phyloP scores from a whole-genome alignment of 2,113 vertebrate species.

The Fregetta grallaria region DNA sequence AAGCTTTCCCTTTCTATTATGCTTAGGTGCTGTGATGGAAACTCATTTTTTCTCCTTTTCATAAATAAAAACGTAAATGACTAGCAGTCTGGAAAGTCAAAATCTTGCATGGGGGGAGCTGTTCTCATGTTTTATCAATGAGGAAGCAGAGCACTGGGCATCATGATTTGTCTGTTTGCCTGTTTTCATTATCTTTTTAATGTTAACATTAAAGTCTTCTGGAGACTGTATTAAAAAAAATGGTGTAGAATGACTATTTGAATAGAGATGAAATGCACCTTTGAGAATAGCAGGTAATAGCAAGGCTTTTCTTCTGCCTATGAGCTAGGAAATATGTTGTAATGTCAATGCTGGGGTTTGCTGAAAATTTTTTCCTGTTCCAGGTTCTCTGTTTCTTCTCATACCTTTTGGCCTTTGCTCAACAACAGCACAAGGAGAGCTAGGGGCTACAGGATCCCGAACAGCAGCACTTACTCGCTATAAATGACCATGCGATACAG shows the following conservation, averaged over 20 bases:
- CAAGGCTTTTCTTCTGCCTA: background rate
- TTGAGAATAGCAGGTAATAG: slow-evolving; percentile 18
- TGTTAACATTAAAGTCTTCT: slow-evolving; percentile 49
- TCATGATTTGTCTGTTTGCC: slow-evolving; percentile 34
- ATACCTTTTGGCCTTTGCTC: background rate
- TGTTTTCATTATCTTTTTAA: slow-evolving; percentile 54
- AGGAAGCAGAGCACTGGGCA: slow-evolving; percentile 29
- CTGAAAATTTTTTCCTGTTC: background rate
- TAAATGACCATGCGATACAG: background rate
- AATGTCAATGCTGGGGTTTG: background rate
- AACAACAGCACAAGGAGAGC: background rate
- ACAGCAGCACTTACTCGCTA: background rate
- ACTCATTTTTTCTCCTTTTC: slow-evolving; percentile 40
- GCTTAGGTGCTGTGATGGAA: slow-evolving; percentile 22
- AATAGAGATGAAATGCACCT: slow-evolving; percentile 28
- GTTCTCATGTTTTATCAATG: slow-evolving; percentile 39
- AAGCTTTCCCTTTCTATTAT: slow-evolving; percentile 27
- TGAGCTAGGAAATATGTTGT: background rate
- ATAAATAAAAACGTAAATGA: slow-evolving; percentile 52
- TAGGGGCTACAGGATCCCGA: background rate
- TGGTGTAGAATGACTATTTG: background rate
- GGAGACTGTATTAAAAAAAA: slow-evolving; percentile 1
- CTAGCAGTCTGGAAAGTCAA: slow-evolving; percentile 15
- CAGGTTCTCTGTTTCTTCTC: background rate
- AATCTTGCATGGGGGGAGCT: background rate